Percentiles rank a stretch among this genome's conserved stretches.
phyloP scores from a whole-genome alignment of 2,888 invertebrate genomes.

The Melieria picta region DNA sequence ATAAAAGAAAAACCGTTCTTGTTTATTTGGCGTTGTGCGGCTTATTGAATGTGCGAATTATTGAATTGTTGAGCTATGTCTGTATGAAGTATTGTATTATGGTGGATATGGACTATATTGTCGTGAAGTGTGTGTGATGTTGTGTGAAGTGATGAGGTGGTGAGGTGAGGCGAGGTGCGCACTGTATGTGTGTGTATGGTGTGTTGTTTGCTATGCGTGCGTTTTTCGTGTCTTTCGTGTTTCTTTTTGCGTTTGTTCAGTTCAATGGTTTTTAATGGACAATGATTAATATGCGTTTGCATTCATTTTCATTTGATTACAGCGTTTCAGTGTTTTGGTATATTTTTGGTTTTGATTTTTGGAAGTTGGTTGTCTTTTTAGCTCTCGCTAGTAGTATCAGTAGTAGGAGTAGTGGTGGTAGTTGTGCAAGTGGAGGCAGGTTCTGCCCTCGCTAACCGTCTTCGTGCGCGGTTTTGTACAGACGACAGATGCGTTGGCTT shows the following conservation, averaged over 20 bases:
- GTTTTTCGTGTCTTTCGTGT: slow-evolving; percentile 13
- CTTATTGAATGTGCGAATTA: neutral
- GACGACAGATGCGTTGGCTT: slow-evolving; percentile 40
- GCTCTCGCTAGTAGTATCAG: slow-evolving; percentile 31
- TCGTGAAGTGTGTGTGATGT: neutral
- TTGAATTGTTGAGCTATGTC: neutral
- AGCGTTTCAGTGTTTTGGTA: slow-evolving; percentile 38
- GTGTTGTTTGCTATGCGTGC: slow-evolving; percentile 7
- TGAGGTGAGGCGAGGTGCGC: neutral
- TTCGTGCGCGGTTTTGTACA: slow-evolving; percentile 67
- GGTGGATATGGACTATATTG: neutral
- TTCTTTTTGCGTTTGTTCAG: neutral
- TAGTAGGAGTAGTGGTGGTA: slow-evolving; percentile 30
- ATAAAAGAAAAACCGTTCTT: too few relatives aligned
- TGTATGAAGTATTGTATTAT: neutral
- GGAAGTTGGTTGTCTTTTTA: slow-evolving; percentile 32
- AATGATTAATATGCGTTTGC: slow-evolving; percentile 31
- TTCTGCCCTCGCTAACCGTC: slow-evolving; percentile 66
- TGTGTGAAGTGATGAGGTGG: neutral
- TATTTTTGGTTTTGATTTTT: slow-evolving; percentile 40
- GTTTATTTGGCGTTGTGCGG: too few relatives aligned
- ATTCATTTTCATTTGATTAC: slow-evolving; percentile 32
- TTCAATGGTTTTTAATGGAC: slow-evolving; percentile 14
- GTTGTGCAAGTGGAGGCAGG: slow-evolving; percentile 13
- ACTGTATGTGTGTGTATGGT: neutral